Evolutionary conservation across 1,140 invertebrate species (phyloP).

Genomic region (Drosophila serrata): DNA sequence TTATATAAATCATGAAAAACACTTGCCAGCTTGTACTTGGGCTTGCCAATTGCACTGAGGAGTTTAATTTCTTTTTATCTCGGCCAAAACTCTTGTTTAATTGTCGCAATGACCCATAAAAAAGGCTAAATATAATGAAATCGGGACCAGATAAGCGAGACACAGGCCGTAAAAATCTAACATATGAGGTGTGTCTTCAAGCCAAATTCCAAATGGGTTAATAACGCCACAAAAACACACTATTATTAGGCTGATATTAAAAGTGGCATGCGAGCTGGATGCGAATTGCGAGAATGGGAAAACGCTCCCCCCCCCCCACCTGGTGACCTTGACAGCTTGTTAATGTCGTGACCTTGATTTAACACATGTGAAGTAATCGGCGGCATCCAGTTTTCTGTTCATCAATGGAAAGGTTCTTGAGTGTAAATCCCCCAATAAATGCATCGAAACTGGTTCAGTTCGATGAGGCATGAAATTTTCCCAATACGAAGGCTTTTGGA

Average conservation of each 20-base stretch:
- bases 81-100: slow-evolving; percentile 31
- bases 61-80: slow-evolving; percentile 43
- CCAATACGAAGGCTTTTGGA: not conserved
- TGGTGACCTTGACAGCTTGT: slow-evolving; percentile 24
- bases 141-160: slow-evolving; percentile 19
- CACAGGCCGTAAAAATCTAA: slow-evolving; percentile 10
- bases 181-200: not conserved
- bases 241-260: not conserved
- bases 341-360: slow-evolving; percentile 20
- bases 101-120: slow-evolving; percentile 42
- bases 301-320: slow-evolving; percentile 11
- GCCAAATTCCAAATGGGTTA: slow-evolving; percentile 1
- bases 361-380: slow-evolving; percentile 13
- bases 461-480: not conserved
- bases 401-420: slow-evolving; percentile 38
- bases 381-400: slow-evolving; percentile 16
- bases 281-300: slow-evolving; percentile 27
- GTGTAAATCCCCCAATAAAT: not conserved
- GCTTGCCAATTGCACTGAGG: slow-evolving; percentile 10
- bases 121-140: slow-evolving; percentile 33
- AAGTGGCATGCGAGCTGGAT: slow-evolving; percentile 18
- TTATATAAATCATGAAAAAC: slow-evolving; percentile 35
- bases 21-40: slow-evolving; percentile 11
- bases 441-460: slow-evolving; percentile 14
- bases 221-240: not conserved